Conservation (phyloP, 2,888 invertebrate species). For the Aplocera efformata region DNA sequence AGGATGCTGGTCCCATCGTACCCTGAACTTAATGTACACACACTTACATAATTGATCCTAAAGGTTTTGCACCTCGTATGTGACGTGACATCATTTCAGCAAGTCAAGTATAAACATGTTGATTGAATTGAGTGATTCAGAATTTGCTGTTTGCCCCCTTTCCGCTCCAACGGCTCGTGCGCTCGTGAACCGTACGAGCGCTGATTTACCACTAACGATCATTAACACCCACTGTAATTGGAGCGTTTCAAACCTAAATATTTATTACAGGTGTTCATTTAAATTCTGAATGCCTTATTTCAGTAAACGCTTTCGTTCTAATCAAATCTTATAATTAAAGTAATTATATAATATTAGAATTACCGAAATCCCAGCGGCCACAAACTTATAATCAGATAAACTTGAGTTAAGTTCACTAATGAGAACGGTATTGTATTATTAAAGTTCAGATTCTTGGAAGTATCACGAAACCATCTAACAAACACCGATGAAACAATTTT, state of each 20-base stretch:
- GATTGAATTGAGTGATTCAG: slow-evolving; percentile 5
- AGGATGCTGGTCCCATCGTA: too few species aligned
- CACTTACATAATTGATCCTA: too few species aligned
- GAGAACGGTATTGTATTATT: background rate
- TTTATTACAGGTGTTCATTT: slow-evolving; percentile 1
- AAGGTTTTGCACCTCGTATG: too few species aligned
- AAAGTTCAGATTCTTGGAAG: background rate
- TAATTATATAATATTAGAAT: too few species aligned
- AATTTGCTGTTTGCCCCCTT: background rate
- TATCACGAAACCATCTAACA: background rate
- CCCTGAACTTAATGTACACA: too few species aligned
- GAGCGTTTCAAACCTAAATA: slow-evolving; percentile 13
- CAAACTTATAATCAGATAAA: slow-evolving; percentile 2
- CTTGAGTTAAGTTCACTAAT: slow-evolving; percentile 1
- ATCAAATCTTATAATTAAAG: too few species aligned
- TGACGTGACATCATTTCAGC: slow-evolving; percentile 3
- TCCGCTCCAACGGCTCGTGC: background rate
- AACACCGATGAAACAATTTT: background rate
- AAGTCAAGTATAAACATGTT: slow-evolving; percentile 13
- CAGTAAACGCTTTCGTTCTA: too few species aligned
- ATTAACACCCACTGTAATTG: slow-evolving; percentile 8
- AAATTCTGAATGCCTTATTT: too few species aligned
- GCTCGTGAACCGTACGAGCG: background rate
- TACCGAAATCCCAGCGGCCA: too few species aligned
- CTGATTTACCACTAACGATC: slow-evolving; percentile 3